Percentiles rank a stretch among this genome's conserved stretches.
phyloP scores from a whole-genome alignment of 2,113 vertebrate species.

The Riparia riparia region DNA sequence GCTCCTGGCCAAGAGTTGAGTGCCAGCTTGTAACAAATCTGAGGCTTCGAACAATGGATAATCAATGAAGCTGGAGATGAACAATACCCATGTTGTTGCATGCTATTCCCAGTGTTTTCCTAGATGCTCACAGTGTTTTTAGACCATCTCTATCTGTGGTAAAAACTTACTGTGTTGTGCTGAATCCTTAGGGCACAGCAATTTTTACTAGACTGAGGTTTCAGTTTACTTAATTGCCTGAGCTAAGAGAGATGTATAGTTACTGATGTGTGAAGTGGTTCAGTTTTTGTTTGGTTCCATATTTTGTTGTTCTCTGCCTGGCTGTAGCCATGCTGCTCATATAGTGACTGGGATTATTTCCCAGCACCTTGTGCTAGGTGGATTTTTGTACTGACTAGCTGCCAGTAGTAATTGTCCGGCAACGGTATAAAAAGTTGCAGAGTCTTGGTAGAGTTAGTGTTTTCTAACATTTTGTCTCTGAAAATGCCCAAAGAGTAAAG shows the following conservation, averaged over 20 bases:
- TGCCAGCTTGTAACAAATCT: slow-evolving; percentile 52
- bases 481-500: not conserved
- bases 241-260: not conserved
- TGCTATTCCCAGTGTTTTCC: slow-evolving; percentile 38
- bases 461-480: not conserved
- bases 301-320: not conserved
- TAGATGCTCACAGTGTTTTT: slow-evolving; percentile 4
- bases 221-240: not conserved
- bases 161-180: not conserved
- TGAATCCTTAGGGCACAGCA: not conserved
- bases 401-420: not conserved
- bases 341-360: not conserved
- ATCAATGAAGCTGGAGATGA: slow-evolving; percentile 42
- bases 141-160: not conserved
- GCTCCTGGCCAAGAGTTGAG: not conserved
- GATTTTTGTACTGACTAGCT: slow-evolving; percentile 20
- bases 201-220: not conserved
- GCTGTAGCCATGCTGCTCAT: not conserved
- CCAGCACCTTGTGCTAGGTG: not conserved
- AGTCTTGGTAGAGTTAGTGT: not conserved
- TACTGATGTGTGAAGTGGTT: not conserved
- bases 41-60: slow-evolving; percentile 35
- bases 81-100: slow-evolving; percentile 37
- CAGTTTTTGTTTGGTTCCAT: not conserved
- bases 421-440: not conserved